Percentiles rank a stretch among this genome's conserved stretches.
Conservation (phyloP, 2,888 invertebrate genomes). For the Tupiocoris notatus region DNA sequence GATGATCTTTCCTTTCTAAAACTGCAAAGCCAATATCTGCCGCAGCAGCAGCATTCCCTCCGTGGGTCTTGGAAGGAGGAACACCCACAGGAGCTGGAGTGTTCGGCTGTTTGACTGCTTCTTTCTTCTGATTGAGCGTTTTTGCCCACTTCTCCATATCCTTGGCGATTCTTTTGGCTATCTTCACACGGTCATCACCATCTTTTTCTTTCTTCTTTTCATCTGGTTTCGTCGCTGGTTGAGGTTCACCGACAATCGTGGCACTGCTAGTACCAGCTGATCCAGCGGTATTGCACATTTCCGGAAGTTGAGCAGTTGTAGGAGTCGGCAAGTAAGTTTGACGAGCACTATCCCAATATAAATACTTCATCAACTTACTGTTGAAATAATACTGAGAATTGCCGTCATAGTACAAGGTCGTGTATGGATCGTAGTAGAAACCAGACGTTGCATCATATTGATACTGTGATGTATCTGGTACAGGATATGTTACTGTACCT, state of each 20-base stretch:
- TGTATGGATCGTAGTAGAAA: conserved; percentile 90
- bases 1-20: conserved; percentile 69
- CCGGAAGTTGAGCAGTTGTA: conserved; percentile 46
- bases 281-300: conserved; percentile 49
- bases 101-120: conserved; percentile 56
- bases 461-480: conserved; percentile 88
- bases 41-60: conserved; percentile 52
- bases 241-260: conserved; percentile 9
- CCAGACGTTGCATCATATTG: conserved; percentile 93
- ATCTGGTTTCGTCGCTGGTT: conserved; percentile 52
- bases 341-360: conserved; percentile 85
- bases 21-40: conserved; percentile 92
- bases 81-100: conserved; percentile 54
- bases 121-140: conserved; percentile 93
- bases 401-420: conserved; percentile 94
- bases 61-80: background rate
- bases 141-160: conserved; percentile 96
- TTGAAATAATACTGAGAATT: conserved; percentile 96
- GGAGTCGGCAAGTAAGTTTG: conserved; percentile 55
- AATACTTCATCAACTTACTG: conserved; percentile 81
- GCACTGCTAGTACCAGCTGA: conserved; percentile 48
- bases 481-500: conserved; percentile 49
- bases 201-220: conserved; percentile 60
- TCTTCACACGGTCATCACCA: conserved; percentile 92
- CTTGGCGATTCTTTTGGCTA: conserved; percentile 96